A percentile compares a stretch with the other conserved stretches of the same genome.
Evolutionary conservation across 1,140 invertebrate species (phyloP).

Genomic region (Eriosoma lanigerum): DNA sequence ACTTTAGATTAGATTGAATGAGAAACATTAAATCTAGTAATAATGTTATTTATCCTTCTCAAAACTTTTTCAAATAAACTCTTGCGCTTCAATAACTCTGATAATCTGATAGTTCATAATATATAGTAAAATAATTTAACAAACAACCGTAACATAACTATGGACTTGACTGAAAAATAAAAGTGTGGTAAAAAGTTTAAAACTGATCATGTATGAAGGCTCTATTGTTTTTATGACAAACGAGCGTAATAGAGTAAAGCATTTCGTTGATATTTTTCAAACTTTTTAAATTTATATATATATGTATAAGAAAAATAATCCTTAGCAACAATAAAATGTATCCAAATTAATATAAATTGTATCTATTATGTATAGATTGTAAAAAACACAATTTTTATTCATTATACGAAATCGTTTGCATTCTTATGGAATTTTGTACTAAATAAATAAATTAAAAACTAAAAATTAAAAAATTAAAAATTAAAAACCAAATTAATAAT

Average conservation of each 20-base stretch:
- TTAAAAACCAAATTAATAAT: too few species aligned
- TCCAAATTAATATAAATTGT: too few species aligned
- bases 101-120: conserved; percentile 15
- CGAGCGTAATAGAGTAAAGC: background rate
- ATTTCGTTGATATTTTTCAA: background rate
- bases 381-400: too few species aligned
- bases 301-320: too few species aligned
- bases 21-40: conserved; percentile 14
- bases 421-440: too few species aligned
- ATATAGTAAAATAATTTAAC: conserved; percentile 37
- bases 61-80: conserved; percentile 20
- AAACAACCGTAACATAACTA: conserved; percentile 25
- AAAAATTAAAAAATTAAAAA: too few species aligned
- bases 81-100: conserved; percentile 27
- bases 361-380: too few species aligned
- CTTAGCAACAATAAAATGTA: too few species aligned
- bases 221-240: background rate
- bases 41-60: conserved; percentile 34
- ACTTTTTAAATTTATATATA: too few species aligned
- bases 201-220: background rate
- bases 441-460: too few species aligned
- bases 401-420: too few species aligned
- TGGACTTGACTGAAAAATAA: background rate
- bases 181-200: conserved; percentile 14
- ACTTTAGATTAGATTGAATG: conserved; percentile 25